A percentile compares a stretch with the other conserved stretches of the same genome.
Conservation (phyloP, 2,113 vertebrate genomes). For the Hydrochoerus hydrochaeris region DNA sequence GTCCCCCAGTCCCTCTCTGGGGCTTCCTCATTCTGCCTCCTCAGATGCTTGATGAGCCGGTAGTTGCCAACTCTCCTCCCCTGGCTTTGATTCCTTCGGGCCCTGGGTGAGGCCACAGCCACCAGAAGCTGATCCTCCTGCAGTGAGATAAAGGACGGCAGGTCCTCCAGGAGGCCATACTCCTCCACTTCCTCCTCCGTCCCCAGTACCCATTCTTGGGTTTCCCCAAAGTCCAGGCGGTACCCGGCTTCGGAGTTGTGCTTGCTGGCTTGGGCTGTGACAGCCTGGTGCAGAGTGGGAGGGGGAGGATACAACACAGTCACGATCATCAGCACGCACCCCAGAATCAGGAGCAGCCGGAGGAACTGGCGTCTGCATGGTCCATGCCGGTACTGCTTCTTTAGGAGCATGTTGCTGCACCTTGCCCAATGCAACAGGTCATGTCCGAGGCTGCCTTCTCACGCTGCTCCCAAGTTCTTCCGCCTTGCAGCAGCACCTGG, state of each 20-base stretch:
- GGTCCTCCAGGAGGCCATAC: conserved; percentile 82
- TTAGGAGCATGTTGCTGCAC: conserved; percentile 87
- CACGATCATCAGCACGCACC: conserved; percentile 86
- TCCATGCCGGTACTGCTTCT: conserved; percentile 85
- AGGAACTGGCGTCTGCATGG: conserved; percentile 85
- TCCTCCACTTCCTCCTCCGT: conserved; percentile 85
- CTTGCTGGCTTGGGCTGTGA: conserved; percentile 68
- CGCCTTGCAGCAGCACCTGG: conserved; percentile 66
- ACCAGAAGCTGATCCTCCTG: conserved; percentile 91
- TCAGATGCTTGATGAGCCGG: conserved; percentile 84
- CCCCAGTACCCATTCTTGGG: conserved; percentile 88
- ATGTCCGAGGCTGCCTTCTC: conserved; percentile 80
- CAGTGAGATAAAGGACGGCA: conserved; percentile 88
- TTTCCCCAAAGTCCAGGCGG: conserved; percentile 83
- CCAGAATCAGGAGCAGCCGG: conserved; percentile 87
- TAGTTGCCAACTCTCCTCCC: conserved; percentile 86
- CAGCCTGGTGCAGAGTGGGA: conserved; percentile 71
- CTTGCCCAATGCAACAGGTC: conserved; percentile 83
- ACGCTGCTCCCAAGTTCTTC: conserved; percentile 36
- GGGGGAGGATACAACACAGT: conserved; percentile 84
- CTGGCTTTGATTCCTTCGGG: conserved; percentile 82
- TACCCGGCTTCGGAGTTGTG: conserved; percentile 72
- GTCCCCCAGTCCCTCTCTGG: conserved; percentile 63
- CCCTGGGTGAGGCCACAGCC: conserved; percentile 83
- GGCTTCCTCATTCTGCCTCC: conserved; percentile 71